phyloP scores from a whole-genome alignment of 2,113 vertebrate genomes.

The Ranitomeya imitator region DNA sequence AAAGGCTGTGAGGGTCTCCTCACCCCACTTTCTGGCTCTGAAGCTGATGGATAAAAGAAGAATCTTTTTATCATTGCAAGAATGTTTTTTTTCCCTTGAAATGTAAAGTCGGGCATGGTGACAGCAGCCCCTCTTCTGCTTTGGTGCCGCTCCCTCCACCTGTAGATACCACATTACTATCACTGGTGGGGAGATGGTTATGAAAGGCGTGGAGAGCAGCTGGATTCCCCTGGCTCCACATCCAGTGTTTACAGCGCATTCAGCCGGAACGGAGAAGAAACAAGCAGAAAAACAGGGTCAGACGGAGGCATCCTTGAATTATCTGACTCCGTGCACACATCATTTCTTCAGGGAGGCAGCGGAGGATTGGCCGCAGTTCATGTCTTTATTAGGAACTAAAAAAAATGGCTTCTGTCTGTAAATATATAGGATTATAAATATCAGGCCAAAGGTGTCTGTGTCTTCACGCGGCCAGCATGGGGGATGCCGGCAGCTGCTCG shows the following conservation, averaged over 20 bases:
- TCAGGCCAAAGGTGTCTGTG: not conserved
- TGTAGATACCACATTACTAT: slow-evolving; percentile 9
- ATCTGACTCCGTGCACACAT: slow-evolving; percentile 33
- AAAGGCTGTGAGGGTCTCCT: too few relatives aligned
- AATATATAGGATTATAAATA: not conserved
- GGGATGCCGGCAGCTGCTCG: not conserved
- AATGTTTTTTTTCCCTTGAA: too few relatives aligned
- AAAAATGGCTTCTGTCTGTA: not conserved
- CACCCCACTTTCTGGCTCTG: too few relatives aligned
- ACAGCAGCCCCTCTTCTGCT: not conserved
- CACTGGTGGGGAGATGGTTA: slow-evolving; percentile 4
- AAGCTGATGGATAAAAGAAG: too few relatives aligned
- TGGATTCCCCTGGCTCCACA: slow-evolving; percentile 36
- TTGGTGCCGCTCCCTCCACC: not conserved
- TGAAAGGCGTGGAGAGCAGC: slow-evolving; percentile 19
- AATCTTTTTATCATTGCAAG: too few relatives aligned
- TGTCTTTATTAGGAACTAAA: slow-evolving; percentile 27
- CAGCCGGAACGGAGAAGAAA: slow-evolving; percentile 47
- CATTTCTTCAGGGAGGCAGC: slow-evolving; percentile 42
- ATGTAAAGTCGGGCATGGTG: too few relatives aligned
- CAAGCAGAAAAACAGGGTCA: slow-evolving; percentile 52
- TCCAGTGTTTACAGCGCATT: slow-evolving; percentile 44
- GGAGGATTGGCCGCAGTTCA: not conserved
- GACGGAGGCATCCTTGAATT: slow-evolving; percentile 27
- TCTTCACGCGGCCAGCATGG: not conserved